phyloP scores from a whole-genome alignment of 2,797 vertebrate genomes.

The Phrynocephalus forsythii region DNA sequence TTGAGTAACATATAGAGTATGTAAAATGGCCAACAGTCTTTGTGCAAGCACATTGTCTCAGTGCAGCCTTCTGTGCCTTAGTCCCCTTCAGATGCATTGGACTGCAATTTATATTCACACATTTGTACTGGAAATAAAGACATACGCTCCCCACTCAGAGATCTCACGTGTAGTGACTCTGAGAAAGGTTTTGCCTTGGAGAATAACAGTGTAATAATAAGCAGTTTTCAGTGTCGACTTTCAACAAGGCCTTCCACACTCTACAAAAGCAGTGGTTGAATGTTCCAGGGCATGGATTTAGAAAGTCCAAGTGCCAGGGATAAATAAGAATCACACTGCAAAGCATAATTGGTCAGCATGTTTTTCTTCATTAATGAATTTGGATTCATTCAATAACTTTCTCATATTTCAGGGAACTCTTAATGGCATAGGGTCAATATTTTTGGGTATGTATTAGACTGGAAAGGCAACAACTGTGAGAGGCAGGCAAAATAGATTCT shows the following conservation, averaged over 20 bases:
- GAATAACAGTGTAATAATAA: neutral
- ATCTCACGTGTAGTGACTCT: neutral
- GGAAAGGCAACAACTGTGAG: neutral
- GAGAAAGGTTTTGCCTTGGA: neutral
- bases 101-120: neutral
- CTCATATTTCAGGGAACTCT: neutral
- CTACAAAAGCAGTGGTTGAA: neutral
- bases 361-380: neutral
- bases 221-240: neutral
- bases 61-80: neutral
- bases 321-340: neutral
- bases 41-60: no score
- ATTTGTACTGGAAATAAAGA: neutral
- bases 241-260: neutral
- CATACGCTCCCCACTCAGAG: neutral
- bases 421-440: neutral
- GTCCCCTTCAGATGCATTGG: neutral
- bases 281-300: neutral
- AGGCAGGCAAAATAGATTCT: no score
- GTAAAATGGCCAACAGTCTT: neutral
- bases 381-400: neutral
- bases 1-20: neutral
- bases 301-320: neutral
- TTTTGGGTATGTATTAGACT: no score
- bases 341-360: no score